A percentile compares a stretch with the other conserved stretches of the same genome.
phyloP scores from a whole-genome alignment of 2,113 vertebrate genomes.

The Psophia crepitans region DNA sequence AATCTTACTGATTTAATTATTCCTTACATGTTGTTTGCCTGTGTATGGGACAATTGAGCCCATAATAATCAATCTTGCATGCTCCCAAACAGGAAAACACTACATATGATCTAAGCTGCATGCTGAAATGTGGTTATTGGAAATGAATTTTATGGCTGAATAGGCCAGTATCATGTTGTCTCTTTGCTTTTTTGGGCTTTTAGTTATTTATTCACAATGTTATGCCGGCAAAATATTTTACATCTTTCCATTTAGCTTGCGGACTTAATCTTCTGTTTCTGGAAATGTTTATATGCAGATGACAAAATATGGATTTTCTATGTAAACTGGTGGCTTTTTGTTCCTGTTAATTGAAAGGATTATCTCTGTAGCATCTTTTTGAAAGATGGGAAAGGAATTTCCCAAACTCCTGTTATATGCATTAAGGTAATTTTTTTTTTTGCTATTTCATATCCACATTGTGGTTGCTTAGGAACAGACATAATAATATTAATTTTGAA shows the following conservation, averaged over 20 bases:
- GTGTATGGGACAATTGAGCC: background rate
- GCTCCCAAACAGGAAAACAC: constrained; percentile 19
- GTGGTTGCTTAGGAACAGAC: background rate
- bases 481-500: background rate
- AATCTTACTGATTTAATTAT: constrained; percentile 34
- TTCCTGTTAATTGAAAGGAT: background rate
- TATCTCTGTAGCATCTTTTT: background rate
- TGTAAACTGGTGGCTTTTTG: constrained; percentile 12
- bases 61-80: constrained; percentile 41
- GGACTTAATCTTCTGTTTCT: constrained; percentile 30
- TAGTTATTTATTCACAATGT: constrained; percentile 20
- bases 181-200: constrained; percentile 20
- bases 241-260: background rate
- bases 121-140: constrained; percentile 51
- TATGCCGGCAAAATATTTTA: background rate
- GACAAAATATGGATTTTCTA: constrained; percentile 6
- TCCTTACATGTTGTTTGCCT: constrained; percentile 34
- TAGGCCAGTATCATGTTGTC: background rate
- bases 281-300: constrained; percentile 35
- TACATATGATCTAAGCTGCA: background rate
- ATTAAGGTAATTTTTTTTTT: background rate
- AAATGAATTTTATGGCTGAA: constrained; percentile 33
- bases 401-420: background rate
- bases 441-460: background rate
- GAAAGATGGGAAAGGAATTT: background rate